Evolutionary conservation across 2,113 vertebrate genomes (phyloP).

Genomic region (Martes martes): DNA sequence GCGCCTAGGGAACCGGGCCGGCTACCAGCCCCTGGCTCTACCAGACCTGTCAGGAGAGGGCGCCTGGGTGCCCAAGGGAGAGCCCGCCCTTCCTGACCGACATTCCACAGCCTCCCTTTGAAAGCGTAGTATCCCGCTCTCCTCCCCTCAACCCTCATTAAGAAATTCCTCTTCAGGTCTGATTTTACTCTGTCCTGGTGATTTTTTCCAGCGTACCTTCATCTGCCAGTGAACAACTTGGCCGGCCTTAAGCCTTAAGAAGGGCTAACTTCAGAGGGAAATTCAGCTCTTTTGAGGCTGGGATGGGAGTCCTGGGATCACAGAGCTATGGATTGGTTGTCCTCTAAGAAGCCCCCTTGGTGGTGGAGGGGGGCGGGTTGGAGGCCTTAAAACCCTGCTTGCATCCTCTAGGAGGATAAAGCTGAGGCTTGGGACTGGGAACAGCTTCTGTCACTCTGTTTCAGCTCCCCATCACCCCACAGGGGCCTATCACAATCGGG

Average conservation of each 20-base stretch:
- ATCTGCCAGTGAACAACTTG: background rate
- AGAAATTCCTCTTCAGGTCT: background rate
- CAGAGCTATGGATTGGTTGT: background rate
- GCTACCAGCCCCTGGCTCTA: background rate
- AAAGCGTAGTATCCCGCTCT: background rate
- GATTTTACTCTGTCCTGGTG: slow-evolving; percentile 33
- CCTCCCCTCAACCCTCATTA: background rate
- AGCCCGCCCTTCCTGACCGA: background rate
- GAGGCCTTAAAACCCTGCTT: background rate
- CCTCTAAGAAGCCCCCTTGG: background rate
- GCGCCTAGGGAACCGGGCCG: background rate
- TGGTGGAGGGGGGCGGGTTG: background rate
- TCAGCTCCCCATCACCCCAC: background rate
- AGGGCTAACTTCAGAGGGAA: slow-evolving; percentile 33
- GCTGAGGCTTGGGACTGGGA: background rate
- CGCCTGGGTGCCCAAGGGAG: background rate
- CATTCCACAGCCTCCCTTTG: background rate
- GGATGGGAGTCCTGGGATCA: background rate
- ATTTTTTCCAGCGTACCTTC: background rate
- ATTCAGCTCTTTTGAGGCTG: background rate
- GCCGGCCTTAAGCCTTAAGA: background rate
- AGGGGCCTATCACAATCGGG: background rate
- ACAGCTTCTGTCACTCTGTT: background rate
- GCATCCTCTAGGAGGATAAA: background rate
- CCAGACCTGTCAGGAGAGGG: slow-evolving; percentile 42